phyloP scores from a whole-genome alignment of 2,797 vertebrate species.

The Platyrinchus mystaceus region DNA sequence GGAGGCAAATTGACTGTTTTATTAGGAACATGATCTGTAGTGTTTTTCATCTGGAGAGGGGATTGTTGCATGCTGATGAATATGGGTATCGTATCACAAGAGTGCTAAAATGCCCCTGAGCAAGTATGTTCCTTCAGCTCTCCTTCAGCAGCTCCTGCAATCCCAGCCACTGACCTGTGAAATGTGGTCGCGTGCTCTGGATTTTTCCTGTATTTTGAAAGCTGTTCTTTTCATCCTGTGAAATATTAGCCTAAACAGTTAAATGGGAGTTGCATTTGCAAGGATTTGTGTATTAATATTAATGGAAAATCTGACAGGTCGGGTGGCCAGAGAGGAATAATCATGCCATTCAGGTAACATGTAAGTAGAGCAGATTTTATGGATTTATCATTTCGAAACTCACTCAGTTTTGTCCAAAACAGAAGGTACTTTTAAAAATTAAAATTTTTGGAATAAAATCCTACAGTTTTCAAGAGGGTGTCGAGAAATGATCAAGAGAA shows the following conservation, averaged over 20 bases:
- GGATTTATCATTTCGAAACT: background rate
- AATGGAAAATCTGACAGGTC: background rate
- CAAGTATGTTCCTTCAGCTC: constrained; percentile 33
- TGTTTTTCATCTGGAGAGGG: constrained; percentile 54
- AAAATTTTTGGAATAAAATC: background rate
- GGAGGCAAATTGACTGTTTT: constrained; percentile 64
- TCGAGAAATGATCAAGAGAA: background rate
- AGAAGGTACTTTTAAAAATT: background rate
- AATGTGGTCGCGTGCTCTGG: constrained; percentile 20
- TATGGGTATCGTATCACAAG: constrained; percentile 54
- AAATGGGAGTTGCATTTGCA: background rate
- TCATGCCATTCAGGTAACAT: background rate
- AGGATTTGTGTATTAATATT: constrained; percentile 28
- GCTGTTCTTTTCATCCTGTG: constrained; percentile 9
- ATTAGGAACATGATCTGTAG: constrained; percentile 65
- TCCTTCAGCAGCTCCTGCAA: constrained; percentile 45
- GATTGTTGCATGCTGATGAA: constrained; percentile 60
- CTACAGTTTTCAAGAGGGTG: background rate
- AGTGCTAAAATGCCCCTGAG: constrained; percentile 70
- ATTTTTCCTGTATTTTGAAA: constrained; percentile 57
- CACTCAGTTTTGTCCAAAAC: background rate
- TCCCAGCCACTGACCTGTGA: constrained; percentile 61
- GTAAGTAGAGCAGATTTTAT: background rate
- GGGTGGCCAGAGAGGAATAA: background rate
- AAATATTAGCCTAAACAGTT: constrained; percentile 23